phyloP scores from a whole-genome alignment of 2,113 vertebrate species.

The Bujurquina vittata region DNA sequence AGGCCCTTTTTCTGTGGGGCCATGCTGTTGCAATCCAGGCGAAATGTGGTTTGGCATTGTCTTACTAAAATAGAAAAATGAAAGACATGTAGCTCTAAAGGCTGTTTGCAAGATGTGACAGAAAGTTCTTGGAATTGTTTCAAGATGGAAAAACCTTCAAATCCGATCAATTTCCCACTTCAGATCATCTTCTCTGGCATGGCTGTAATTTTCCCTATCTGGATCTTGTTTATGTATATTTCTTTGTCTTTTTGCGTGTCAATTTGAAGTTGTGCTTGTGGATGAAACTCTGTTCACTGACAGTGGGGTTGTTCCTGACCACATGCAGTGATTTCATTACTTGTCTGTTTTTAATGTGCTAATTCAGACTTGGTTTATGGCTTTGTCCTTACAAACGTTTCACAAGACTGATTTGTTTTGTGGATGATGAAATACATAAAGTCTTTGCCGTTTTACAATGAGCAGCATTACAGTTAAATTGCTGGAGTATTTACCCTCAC shows the following conservation, averaged over 20 bases:
- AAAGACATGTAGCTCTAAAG: no score
- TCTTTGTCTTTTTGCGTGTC: neutral
- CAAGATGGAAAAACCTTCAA: neutral
- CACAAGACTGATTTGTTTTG: no score
- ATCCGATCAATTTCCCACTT: neutral
- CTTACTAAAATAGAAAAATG: neutral
- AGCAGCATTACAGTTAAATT: no score
- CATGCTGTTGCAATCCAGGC: neutral
- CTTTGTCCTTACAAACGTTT: no score
- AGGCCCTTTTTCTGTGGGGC: neutral
- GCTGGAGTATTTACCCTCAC: no score
- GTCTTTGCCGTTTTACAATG: no score
- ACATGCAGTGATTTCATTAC: neutral
- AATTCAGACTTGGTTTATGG: no score
- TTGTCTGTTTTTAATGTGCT: neutral
- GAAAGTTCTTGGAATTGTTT: no score
- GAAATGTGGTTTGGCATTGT: neutral
- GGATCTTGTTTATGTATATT: neutral
- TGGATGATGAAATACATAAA: no score
- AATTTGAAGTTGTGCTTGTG: neutral
- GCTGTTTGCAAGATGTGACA: no score
- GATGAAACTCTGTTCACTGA: neutral
- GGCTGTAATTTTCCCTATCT: neutral
- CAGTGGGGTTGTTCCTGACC: neutral
- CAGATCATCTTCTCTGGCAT: neutral